phyloP scores from a whole-genome alignment of 2,888 invertebrate species.

The Serrognathus titanus region DNA sequence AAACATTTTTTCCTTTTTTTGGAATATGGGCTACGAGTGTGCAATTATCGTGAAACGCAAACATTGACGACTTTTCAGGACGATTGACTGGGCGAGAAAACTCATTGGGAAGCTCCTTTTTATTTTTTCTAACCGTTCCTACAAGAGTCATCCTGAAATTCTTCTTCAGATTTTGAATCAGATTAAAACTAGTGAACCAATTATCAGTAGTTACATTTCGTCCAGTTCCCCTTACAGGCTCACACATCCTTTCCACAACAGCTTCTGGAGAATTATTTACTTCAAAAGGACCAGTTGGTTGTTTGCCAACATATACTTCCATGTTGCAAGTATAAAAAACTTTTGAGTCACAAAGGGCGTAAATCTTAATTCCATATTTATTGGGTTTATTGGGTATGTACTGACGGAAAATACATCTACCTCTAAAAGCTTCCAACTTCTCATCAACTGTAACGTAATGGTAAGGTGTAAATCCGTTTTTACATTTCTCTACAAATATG shows the following conservation, averaged over 20 bases:
- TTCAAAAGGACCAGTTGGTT: conserved; percentile 6
- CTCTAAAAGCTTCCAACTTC: conserved; percentile 26
- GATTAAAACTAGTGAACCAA: conserved; percentile 5
- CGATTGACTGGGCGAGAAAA: not conserved
- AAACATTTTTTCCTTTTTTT: not conserved
- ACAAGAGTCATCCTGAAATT: conserved; percentile 3
- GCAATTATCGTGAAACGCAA: conserved; percentile 2
- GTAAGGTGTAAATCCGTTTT: conserved; percentile 20
- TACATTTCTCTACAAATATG: conserved; percentile 25
- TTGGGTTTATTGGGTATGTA: conserved; percentile 29
- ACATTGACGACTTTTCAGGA: conserved; percentile 1
- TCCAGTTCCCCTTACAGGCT: not conserved
- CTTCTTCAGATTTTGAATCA: conserved; percentile 3
- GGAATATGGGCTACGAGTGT: conserved; percentile 1
- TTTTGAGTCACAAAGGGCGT: conserved; percentile 2
- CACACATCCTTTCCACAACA: conserved; percentile 2
- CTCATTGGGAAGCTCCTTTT: conserved; percentile 8
- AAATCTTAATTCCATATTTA: conserved; percentile 31
- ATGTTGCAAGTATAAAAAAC: conserved; percentile 5
- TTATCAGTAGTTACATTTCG: conserved; percentile 13
- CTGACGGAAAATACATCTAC: conserved; percentile 17
- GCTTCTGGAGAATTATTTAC: not conserved
- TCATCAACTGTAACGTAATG: conserved; percentile 30
- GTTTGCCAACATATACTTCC: conserved; percentile 13
- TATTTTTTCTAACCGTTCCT: conserved; percentile 13